Conservation (phyloP, 2,113 vertebrate genomes). For the Archilochus colubris region DNA sequence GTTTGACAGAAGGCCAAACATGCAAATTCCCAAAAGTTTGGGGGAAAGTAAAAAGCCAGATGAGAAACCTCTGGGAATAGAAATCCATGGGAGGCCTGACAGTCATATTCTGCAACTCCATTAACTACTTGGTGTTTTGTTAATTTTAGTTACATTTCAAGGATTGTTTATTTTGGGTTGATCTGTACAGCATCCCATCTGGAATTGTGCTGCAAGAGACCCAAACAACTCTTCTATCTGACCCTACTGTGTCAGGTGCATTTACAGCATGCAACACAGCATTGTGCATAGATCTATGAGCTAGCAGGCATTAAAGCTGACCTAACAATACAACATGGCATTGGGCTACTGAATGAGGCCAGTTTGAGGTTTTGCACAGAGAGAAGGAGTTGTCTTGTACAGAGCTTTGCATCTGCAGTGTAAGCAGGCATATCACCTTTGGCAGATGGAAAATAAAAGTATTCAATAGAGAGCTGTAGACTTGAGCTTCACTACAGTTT, state of each 20-base stretch:
- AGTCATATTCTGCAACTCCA: background rate
- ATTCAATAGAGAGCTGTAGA: background rate
- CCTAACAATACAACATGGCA: background rate
- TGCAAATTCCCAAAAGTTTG: conserved; percentile 42
- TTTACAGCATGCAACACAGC: background rate
- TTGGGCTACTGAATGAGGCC: background rate
- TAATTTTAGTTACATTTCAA: background rate
- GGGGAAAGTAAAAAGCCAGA: conserved; percentile 40
- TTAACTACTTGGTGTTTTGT: background rate
- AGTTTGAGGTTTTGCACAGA: background rate
- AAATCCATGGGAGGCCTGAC: background rate
- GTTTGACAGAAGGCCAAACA: conserved; percentile 45
- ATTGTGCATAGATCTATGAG: background rate
- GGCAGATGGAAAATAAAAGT: background rate
- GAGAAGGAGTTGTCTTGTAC: background rate
- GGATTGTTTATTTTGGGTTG: background rate
- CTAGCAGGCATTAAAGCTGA: background rate
- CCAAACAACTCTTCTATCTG: background rate
- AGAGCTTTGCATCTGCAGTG: background rate
- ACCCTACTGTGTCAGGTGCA: background rate
- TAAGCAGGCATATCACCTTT: background rate
- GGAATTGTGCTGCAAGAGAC: background rate
- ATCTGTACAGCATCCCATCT: background rate
- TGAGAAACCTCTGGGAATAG: conserved; percentile 47
- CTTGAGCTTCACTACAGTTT: background rate